Base-by-base conservation (phyloP, 2,797 vertebrate genomes). In the Premnoplex brunnescens region DNA sequence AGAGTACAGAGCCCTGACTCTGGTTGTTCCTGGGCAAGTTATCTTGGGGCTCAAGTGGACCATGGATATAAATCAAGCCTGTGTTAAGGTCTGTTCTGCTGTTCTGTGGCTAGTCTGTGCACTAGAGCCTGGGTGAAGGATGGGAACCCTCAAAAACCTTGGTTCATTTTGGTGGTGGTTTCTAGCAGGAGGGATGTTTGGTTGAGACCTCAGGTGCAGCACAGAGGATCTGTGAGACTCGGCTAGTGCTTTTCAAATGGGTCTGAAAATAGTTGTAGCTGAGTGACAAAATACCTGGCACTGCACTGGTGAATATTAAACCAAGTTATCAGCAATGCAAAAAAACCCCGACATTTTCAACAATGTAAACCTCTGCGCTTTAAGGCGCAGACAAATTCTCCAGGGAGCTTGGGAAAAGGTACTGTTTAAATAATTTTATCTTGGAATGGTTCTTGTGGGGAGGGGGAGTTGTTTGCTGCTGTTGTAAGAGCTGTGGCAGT, bases 31-130 rank as follows among this genome's bases (percentile, higher is more conserved):
- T 58, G 44, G 5, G 32, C 52, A 1, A 48, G 20, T 24, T 48
- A 27, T 28, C 60, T 32, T 27, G 18, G 39, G 0, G 2, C 48
- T 79, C 30, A 28, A 6, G 41, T 4, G 4, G 36, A 51, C 34
- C 26, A 2, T 2, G 17, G 37, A 7, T 34, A 10, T 13, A 43
- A 34, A 71, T 4, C 0, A 1, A 56, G 4, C 9, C 27, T 7
- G 26, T 14, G 75, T 73, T 39, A 46, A 60, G 32, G 58, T 24
- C 44, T 12, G 44, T 22, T 46, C n/a, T 34, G 55, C 46, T 37
- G 7, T 39, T 58, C 26, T 39, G 19, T 73, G 49, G 18, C 8
- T 17, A 5, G 9, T 26, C 26, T 8, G 5, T 8, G 46, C 28
- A 3, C 10, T 10, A 21, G 0, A 0, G 34, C 26, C 54, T 48